phyloP scores from a whole-genome alignment of 2,113 vertebrate species.

The Onychostoma macrolepis region DNA sequence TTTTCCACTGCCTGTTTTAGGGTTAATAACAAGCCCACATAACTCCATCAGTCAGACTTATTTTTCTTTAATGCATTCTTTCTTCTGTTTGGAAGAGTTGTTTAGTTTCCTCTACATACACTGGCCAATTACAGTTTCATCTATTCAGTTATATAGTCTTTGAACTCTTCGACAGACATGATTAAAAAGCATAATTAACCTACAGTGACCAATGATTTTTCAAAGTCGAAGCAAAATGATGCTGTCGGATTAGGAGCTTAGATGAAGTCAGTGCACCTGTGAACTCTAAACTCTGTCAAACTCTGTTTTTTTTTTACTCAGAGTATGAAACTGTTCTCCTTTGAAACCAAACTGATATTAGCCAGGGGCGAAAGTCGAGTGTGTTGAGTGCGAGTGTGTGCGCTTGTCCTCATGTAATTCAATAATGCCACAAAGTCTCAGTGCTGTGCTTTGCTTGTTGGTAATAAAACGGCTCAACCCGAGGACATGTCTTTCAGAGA shows the following conservation, averaged over 20 bases:
- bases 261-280: not conserved
- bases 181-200: conserved; percentile 41
- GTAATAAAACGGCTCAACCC: conserved; percentile 3
- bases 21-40: not conserved
- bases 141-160: not conserved
- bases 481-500: conserved; percentile 10
- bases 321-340: not conserved
- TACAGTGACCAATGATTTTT: conserved; percentile 3
- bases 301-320: not conserved
- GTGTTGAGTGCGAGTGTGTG: not conserved
- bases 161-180: not conserved
- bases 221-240: conserved; percentile 10
- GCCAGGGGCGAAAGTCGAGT: not conserved
- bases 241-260: not conserved
- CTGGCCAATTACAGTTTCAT: not conserved
- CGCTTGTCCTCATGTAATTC: not conserved
- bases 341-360: conserved; percentile 12
- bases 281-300: not conserved
- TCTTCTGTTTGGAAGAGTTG: not conserved
- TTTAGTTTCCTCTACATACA: not conserved
- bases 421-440: not conserved
- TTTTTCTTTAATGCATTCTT: not conserved
- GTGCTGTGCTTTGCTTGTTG: conserved; percentile 9
- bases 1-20: too few relatives aligned
- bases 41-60: not conserved